phyloP scores from a whole-genome alignment of 1,140 invertebrate species.

The Monomorium pharaonis region DNA sequence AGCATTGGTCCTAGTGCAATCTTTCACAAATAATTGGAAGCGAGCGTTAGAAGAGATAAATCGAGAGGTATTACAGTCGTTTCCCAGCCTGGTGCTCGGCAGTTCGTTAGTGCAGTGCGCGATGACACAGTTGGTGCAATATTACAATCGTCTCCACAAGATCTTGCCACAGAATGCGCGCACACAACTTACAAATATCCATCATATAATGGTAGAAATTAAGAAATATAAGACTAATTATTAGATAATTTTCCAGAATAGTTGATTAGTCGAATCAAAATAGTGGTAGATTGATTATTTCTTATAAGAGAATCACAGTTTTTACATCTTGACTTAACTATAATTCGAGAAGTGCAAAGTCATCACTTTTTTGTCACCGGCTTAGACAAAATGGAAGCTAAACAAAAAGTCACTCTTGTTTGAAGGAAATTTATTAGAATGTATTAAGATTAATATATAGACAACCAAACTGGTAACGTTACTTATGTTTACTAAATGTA shows the following conservation, averaged over 20 bases:
- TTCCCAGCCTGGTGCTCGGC: conserved; percentile 98
- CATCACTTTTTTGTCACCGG: too few relatives aligned
- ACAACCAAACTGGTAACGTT: too few relatives aligned
- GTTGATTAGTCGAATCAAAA: background rate
- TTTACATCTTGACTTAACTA: too few relatives aligned
- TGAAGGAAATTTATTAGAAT: too few relatives aligned
- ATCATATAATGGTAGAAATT: conserved; percentile 99
- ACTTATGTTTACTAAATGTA: too few relatives aligned
- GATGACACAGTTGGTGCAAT: conserved; percentile 97
- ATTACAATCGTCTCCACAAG: conserved; percentile 99
- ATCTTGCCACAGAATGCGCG: conserved; percentile 95
- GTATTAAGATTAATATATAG: too few relatives aligned
- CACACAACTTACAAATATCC: conserved; percentile 98
- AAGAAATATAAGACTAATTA: conserved; percentile 99
- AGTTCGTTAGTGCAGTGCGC: conserved; percentile 97
- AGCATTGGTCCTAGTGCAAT: conserved; percentile 92
- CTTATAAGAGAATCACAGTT: background rate
- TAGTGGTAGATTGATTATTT: background rate
- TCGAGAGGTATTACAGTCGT: conserved; percentile 96
- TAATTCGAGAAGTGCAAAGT: too few relatives aligned
- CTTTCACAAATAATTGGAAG: conserved; percentile 97
- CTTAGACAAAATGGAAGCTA: too few relatives aligned
- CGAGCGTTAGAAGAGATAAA: conserved; percentile 97
- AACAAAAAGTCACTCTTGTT: too few relatives aligned
- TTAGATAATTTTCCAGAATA: conserved; percentile 79